A percentile compares a stretch with the other conserved stretches of the same genome.
Evolutionary conservation across 2,113 vertebrate species (phyloP).

Genomic region (Bos indicus): DNA sequence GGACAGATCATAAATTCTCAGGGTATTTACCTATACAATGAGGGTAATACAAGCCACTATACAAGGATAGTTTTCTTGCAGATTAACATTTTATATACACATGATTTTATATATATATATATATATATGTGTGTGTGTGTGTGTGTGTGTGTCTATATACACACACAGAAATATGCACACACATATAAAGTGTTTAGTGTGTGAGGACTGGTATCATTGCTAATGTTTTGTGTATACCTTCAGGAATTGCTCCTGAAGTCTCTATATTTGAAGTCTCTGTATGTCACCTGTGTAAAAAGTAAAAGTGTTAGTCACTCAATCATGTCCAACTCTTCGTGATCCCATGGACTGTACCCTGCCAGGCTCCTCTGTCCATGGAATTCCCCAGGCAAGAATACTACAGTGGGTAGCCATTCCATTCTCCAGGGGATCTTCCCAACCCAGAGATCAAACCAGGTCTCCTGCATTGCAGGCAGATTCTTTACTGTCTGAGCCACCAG

Average conservation of each 20-base stretch:
- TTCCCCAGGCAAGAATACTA: background rate
- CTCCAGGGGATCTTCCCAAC: background rate
- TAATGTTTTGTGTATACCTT: background rate
- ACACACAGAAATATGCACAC: accelerated
- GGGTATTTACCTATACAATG: background rate
- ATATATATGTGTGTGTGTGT: background rate
- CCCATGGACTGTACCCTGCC: background rate
- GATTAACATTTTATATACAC: background rate
- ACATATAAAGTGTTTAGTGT: background rate
- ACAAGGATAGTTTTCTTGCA: background rate
- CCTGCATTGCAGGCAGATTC: background rate
- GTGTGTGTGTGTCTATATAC: background rate
- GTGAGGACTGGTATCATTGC: background rate
- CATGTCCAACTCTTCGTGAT: background rate
- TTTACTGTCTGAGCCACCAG: background rate
- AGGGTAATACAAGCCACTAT: background rate
- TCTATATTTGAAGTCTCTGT: background rate
- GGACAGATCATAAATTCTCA: background rate
- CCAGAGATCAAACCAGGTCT: background rate
- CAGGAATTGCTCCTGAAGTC: background rate
- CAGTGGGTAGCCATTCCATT: background rate
- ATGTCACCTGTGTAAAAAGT: background rate
- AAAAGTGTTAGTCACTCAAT: background rate
- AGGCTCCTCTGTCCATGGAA: background rate
- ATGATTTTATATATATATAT: background rate